Evolutionary conservation across 2,113 vertebrate genomes (phyloP).

Genomic region (Sinocyclocheilus grahami): DNA sequence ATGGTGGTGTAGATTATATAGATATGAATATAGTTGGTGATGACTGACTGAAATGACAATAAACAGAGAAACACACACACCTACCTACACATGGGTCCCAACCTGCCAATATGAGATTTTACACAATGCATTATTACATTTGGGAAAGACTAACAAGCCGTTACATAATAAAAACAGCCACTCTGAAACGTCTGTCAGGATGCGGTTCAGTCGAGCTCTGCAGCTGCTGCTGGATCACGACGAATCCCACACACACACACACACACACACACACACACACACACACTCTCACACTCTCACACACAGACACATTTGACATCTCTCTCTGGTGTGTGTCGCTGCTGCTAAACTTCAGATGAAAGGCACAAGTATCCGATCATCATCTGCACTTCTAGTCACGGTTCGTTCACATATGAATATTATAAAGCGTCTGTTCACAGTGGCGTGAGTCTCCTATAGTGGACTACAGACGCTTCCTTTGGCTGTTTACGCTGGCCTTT

Average conservation of each 20-base stretch:
- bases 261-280: conserved; percentile 19
- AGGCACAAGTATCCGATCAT: neutral
- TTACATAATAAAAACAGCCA: conserved; percentile 13
- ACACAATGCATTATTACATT: neutral
- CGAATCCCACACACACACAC: neutral
- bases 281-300: conserved; percentile 11
- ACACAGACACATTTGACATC: conserved; percentile 21
- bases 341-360: neutral
- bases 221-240: neutral
- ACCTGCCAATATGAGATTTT: conserved; percentile 7
- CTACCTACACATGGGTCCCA: too few species aligned
- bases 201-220: neutral
- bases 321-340: neutral
- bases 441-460: conserved; percentile 2
- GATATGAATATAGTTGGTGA: neutral
- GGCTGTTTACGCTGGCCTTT: conserved; percentile 52
- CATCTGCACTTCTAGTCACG: neutral
- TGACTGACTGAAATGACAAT: neutral
- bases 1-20: too few species aligned
- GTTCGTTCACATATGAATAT: neutral
- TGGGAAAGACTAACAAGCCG: neutral
- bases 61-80: neutral
- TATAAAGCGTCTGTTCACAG: neutral
- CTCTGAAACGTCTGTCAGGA: conserved; percentile 8
- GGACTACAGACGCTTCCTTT: conserved; percentile 42